Base-by-base conservation (phyloP, 2,888 invertebrate genomes). In the Cartodere bifasciata region DNA sequence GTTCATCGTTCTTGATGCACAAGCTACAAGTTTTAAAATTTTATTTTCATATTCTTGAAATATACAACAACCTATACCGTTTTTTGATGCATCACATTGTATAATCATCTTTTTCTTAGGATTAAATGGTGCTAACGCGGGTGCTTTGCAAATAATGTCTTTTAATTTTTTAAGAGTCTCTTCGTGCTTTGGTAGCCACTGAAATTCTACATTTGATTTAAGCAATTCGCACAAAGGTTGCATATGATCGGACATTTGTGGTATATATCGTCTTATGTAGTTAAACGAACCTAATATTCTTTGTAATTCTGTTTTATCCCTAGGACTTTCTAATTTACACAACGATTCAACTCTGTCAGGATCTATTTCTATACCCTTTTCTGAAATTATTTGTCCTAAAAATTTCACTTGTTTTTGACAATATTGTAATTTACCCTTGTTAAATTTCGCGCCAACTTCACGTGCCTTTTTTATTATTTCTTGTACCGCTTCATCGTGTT, bases 21-120 rank as follows among this genome's bases (percentile, higher is more conserved):
- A 38, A 11, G 35, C 36, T 13, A 38, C 32, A 29, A 38, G 28
- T 26, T 40, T 40, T 14, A 34, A 23, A 11, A 30, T 17, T n/a
- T n/a, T n/a, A 31, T 36, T 32, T 23, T 35, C 29, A 35, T 38
- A 17, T 9, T 24, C 12, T 31, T 42, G 40, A 27, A 42, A 38
- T 29, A 42, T 25, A 28, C 35, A 42, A 34, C 42, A 38, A 10
- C 38, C 36, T 29, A 42, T 16, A 13, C 40, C 40, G 22, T 41
- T 38, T 30, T 37, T 41, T 15, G 38, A 40, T 13, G 33, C 31
- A 28, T 41, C 36, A 26, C 40, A 43, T 20, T 43, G 35, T 21
- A 43, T 27, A 17, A 41, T 14, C 16, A 36, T 39, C 36, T 32
- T 29, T 12, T 13, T 31, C 27, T 29, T 34, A 33, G 37, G 29